Base-by-base conservation (phyloP, 2,888 invertebrate genomes). In the Agrotis segetum region DNA sequence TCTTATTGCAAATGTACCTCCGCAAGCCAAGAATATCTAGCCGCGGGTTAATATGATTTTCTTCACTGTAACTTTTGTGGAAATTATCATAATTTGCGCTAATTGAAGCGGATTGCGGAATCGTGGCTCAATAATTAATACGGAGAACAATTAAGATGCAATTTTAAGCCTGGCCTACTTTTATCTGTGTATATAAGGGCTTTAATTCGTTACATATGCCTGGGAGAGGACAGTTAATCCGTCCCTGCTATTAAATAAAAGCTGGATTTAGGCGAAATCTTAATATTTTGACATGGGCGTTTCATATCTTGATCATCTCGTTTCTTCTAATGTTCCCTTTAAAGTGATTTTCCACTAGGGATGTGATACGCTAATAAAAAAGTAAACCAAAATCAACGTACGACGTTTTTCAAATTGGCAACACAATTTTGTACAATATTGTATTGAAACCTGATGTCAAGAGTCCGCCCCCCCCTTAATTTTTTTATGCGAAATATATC, bases 41-140 rank as follows among this genome's bases (percentile, higher is more conserved):
- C 58, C 52, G 14, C 24, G 71, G 72, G 58, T 47, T 75, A 75
- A 75, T 75, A 72, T 72, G 78, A 75, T 75, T 75, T 64, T 49
- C 75, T 78, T 50, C 52, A 13, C 17, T 24, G 52, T 55, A 74
- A 74, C 74, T 74, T 75, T 64, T 52, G 64, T 19, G 1, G 64
- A 65, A 72, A 72, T 75, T 78, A 78, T 53, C 56, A 73, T 76
- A 67, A 79, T 65, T 79, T 47, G 21, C 40, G 47, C 53, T 61
- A 74, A 78, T 76, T 76, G 50, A 79, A 59, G 64, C 16, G 21
- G 72, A 75, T 65, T 59, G 64, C 17, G 49, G 46, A 16, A 49
- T 77, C 55, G 46, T 62, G 40, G 55, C 49, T 71, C 62, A 56
- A 71, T 74, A 77, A 74, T 74, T 4, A 46, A 49, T 55, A 69